These are phyloP conservation scores for Leptoteleia sp. DNA, from an alignment of 1,140 invertebrate genomes.

Conservation along the genomic window DNA sequence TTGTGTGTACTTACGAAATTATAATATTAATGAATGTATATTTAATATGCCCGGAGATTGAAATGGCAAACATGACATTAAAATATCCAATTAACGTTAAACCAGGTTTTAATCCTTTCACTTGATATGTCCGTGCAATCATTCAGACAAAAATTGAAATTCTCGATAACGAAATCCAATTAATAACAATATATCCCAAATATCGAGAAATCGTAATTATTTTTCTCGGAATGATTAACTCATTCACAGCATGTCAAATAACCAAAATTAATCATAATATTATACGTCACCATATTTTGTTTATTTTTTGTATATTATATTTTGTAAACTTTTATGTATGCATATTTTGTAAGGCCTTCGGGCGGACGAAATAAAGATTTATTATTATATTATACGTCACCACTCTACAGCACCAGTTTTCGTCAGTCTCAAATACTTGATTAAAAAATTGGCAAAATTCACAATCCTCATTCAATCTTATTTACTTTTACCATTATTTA, in stretches of 20 bases:
- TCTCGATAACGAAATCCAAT: constrained; percentile 24
- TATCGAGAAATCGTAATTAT: constrained; percentile 2
- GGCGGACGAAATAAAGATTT: too few species aligned
- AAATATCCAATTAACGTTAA: constrained; percentile 40
- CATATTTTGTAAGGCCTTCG: too few species aligned
- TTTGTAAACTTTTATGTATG: too few species aligned
- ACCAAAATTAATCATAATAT: constrained; percentile 41
- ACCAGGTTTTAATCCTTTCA: constrained; percentile 36
- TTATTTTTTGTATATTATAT: too few species aligned
- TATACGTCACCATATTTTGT: constrained; percentile 47
- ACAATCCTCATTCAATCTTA: too few species aligned
- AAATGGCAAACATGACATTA: constrained; percentile 7
- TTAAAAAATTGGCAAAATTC: constrained; percentile 34
- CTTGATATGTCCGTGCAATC: constrained; percentile 36
- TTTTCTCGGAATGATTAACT: constrained; percentile 44
- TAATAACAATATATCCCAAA: constrained; percentile 10
- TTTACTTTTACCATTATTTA: constrained; percentile 5
- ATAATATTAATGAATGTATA: too few species aligned
- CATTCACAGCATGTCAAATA: constrained; percentile 39
- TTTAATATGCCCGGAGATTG: too few species aligned
- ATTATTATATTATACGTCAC: too few species aligned
- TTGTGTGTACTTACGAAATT: too few species aligned
- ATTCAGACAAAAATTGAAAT: constrained; percentile 46
- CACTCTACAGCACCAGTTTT: constrained; percentile 33
- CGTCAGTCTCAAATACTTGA: constrained; percentile 18